Base-by-base conservation (phyloP, 2,888 invertebrate genomes). In the Tiphia femorata region DNA sequence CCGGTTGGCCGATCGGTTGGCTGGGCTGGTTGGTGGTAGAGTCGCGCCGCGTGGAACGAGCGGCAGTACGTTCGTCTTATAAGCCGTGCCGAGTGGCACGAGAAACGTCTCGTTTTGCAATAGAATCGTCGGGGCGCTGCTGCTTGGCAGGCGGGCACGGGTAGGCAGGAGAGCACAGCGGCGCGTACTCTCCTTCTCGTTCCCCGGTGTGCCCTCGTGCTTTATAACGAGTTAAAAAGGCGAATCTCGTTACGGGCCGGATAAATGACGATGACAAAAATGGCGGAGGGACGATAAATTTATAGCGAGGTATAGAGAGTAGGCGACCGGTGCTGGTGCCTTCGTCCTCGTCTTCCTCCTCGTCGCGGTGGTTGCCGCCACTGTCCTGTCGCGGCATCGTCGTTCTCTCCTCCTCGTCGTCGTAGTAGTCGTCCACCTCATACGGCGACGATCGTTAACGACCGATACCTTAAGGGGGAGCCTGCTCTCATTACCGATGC, bases 241-340 rank as follows among this genome's bases (percentile, higher is more conserved):
- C 58, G 60, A 66, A 49, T 66, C 70, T 70, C 61, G 64, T 67
- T 64, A 62, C 56, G 62, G 42, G 29, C 63, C 68, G 72, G 73
- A 76, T 73, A 74, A 75, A 76, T 72, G 72, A 71, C 68, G 69
- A 70, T 77, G 77, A 78, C 76, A 76, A 78, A 78, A 76, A 70
- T 73, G 69, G 71, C 62, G 67, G 63, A 50, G 58, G 17, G 10
- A 49, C 61, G 20, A 69, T 67, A 64, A 70, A 77, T 77, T 78
- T 77, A 75, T 75, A 76, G n/a, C n/a, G n/a, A n/a, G n/a, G n/a
- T n/a, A n/a, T n/a, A n/a, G n/a, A n/a, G 73, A 76, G 68, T 71
- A 61, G 49, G 51, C 46, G 38, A 48, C 56, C 57, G n/a, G n/a
- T n/a, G n/a, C n/a, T n/a, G n/a, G n/a, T n/a, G n/a, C n/a, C n/a